These are phyloP conservation scores for Anagyrus pseudococci DNA, from an alignment of 2,888 invertebrate species.

Conservation along the genomic window DNA sequence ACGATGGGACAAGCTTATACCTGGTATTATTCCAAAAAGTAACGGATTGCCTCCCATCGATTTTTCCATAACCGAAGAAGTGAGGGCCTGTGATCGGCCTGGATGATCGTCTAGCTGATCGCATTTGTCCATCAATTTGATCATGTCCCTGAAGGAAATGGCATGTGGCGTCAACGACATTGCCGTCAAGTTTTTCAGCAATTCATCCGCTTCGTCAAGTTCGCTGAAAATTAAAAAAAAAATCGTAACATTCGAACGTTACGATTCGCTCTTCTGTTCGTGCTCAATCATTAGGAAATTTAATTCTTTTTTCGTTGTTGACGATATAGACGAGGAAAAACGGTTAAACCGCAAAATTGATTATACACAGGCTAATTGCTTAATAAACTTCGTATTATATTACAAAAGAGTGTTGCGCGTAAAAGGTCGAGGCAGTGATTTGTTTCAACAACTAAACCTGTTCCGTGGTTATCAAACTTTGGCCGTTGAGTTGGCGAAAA, in stretches of 20 bases:
- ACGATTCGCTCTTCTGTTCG: too few species aligned
- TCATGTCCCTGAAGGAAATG: slow-evolving; percentile 78
- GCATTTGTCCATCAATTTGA: slow-evolving; percentile 81
- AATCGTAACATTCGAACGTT: too few species aligned
- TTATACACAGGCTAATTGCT: too few species aligned
- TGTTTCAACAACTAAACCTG: too few species aligned
- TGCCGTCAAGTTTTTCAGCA: slow-evolving; percentile 70
- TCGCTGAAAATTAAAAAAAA: slow-evolving; percentile 66
- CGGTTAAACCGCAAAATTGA: too few species aligned
- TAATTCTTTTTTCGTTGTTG: too few species aligned
- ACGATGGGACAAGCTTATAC: slow-evolving; percentile 60
- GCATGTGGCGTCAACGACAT: slow-evolving; percentile 68
- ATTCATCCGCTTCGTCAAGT: slow-evolving; percentile 71
- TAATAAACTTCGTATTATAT: too few species aligned
- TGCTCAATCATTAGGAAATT: background rate
- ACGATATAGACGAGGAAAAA: too few species aligned
- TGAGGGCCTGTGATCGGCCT: slow-evolving; percentile 15
- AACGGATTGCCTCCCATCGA: slow-evolving; percentile 69
- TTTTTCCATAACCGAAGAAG: slow-evolving; percentile 27
- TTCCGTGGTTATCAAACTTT: too few species aligned
- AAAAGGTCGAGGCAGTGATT: too few species aligned
- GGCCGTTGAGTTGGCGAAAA: too few species aligned
- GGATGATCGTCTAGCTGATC: slow-evolving; percentile 68
- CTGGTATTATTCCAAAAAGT: slow-evolving; percentile 83
- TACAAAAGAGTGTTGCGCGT: too few species aligned